Percentiles rank a stretch among this genome's conserved stretches.
phyloP scores from a whole-genome alignment of 2,113 vertebrate species.

The Pseudopipra pipra region DNA sequence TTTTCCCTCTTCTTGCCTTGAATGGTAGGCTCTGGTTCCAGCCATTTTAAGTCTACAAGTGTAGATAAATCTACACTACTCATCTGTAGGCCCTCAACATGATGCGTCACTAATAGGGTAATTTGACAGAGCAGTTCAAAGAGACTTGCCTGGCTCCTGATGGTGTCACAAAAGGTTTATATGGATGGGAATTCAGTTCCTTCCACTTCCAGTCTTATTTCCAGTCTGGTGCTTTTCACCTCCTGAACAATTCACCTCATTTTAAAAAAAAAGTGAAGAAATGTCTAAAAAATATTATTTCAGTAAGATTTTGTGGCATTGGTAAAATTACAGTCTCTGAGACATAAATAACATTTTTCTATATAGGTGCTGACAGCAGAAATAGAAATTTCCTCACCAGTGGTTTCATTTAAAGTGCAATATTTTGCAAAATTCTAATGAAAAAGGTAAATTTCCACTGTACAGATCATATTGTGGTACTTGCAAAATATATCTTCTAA shows the following conservation, averaged over 20 bases:
- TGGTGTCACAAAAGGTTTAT: background rate
- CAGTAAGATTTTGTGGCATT: background rate
- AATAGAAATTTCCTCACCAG: background rate
- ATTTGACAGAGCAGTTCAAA: background rate
- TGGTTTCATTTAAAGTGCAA: background rate
- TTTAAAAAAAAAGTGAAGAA: background rate
- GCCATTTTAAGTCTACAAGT: background rate
- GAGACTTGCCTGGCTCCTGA: background rate
- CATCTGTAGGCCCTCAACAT: background rate
- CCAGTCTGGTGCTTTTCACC: background rate
- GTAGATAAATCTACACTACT: background rate
- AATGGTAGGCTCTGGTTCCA: background rate
- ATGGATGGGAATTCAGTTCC: background rate
- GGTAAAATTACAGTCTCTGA: background rate
- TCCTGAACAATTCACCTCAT: background rate
- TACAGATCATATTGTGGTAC: background rate
- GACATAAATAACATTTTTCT: background rate
- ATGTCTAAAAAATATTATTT: background rate
- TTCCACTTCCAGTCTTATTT: background rate
- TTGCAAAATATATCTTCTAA: slow-evolving; percentile 20
- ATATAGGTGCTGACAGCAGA: background rate
- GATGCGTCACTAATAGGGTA: background rate
- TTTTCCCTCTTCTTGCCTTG: background rate
- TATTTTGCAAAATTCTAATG: background rate
- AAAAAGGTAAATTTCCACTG: background rate